phyloP scores from a whole-genome alignment of 1,140 invertebrate genomes.

The Drosophila triauraria region DNA sequence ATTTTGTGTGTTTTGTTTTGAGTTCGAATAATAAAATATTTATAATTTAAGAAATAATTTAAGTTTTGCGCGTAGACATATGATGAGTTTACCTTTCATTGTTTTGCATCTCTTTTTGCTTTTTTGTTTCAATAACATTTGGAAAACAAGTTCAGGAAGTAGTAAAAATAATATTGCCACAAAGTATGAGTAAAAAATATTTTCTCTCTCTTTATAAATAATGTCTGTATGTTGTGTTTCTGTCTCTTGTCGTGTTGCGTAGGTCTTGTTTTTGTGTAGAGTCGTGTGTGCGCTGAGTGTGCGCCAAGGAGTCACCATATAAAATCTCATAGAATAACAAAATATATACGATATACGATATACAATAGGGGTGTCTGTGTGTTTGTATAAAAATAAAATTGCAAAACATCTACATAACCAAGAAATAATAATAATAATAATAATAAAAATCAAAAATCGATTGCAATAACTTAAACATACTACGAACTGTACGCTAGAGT shows the following conservation, averaged over 20 bases:
- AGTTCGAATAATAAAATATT: conserved; percentile 51
- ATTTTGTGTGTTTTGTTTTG: conserved; percentile 63
- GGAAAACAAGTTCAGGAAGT: conserved; percentile 56
- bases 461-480: conserved; percentile 73
- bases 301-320: conserved; percentile 62
- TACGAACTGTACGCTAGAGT: conserved; percentile 59
- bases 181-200: conserved; percentile 62
- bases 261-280: conserved; percentile 19
- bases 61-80: conserved; percentile 76
- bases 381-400: conserved; percentile 61
- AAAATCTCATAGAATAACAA: conserved; percentile 82
- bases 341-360: conserved; percentile 65
- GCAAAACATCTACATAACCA: conserved; percentile 75
- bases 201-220: conserved; percentile 73
- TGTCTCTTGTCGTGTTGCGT: conserved; percentile 2
- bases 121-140: conserved; percentile 24
- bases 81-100: conserved; percentile 61
- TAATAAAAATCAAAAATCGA: conserved; percentile 63
- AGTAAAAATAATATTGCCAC: conserved; percentile 68
- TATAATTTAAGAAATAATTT: conserved; percentile 72
- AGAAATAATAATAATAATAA: conserved; percentile 55
- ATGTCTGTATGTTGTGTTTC: conserved; percentile 30
- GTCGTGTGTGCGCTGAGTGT: conserved; percentile 50
- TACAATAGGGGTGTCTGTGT: conserved; percentile 38
- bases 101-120: conserved; percentile 14